Evolutionary conservation across 2,888 invertebrate species (phyloP).

Genomic region (Lasioglossum villosulum): DNA sequence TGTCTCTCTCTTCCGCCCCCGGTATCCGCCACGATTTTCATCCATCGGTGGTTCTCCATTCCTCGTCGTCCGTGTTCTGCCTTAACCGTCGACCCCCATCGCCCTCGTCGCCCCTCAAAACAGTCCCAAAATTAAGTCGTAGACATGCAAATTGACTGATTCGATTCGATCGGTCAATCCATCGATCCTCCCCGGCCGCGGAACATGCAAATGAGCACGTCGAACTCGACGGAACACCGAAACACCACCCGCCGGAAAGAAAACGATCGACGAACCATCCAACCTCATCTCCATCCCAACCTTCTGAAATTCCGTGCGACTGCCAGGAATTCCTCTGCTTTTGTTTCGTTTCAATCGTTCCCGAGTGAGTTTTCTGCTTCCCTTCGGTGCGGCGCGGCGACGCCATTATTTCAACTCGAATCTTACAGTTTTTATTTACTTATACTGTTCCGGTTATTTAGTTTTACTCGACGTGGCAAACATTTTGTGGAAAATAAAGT

Average conservation of each 20-base stretch:
- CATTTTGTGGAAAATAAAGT: background rate
- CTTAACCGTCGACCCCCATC: background rate
- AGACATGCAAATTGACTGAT: slow-evolving; percentile 47
- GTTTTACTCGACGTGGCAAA: background rate
- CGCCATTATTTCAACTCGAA: background rate
- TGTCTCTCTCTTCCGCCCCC: background rate
- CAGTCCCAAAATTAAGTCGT: slow-evolving; percentile 35
- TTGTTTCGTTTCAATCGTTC: background rate
- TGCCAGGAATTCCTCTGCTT: background rate
- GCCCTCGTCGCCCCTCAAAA: background rate
- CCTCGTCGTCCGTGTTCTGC: background rate
- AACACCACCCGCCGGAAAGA: background rate
- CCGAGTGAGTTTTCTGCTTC: background rate
- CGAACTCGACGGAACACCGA: background rate
- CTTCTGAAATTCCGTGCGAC: slow-evolving; percentile 10
- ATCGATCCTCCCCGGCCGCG: slow-evolving; percentile 20
- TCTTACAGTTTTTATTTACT: background rate
- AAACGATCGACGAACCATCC: slow-evolving; percentile 17
- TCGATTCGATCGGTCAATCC: slow-evolving; percentile 33
- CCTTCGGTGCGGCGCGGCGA: too few species aligned
- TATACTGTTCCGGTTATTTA: background rate
- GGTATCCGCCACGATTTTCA: background rate
- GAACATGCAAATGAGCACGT: slow-evolving; percentile 38
- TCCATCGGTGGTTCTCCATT: background rate
- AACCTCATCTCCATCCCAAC: background rate